Conservation (phyloP, 2,888 invertebrate genomes). For the Allolobophora icterica region DNA sequence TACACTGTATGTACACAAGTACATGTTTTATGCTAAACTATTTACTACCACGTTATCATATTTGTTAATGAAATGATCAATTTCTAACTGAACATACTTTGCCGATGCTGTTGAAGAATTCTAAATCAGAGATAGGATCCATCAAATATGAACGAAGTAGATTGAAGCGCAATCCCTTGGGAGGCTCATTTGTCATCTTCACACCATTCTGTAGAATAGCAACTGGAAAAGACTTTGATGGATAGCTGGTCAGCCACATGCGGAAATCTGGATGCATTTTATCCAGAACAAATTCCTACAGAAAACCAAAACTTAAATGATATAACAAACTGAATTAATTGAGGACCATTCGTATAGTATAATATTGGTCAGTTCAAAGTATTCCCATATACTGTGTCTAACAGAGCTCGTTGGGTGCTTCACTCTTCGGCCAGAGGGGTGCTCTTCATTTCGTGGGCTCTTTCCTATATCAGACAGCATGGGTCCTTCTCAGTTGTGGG, state of each 20-base stretch:
- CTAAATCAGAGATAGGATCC: conserved; percentile 85
- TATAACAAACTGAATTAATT: neutral
- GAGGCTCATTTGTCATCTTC: conserved; percentile 68
- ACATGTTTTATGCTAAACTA: neutral
- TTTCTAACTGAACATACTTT: conserved; percentile 48
- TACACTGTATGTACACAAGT: neutral
- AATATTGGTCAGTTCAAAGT: neutral
- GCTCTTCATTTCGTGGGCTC: too few relatives aligned
- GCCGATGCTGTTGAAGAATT: conserved; percentile 74
- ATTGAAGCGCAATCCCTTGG: conserved; percentile 66
- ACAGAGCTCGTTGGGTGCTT: too few relatives aligned
- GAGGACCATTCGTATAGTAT: neutral
- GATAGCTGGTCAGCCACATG: conserved; percentile 67
- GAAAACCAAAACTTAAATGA: conserved; percentile 18
- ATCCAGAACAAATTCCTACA: conserved; percentile 65
- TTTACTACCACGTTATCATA: neutral
- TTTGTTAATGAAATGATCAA: neutral
- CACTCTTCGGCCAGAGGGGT: too few relatives aligned
- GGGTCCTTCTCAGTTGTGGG: too few relatives aligned
- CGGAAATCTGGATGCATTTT: conserved; percentile 66
- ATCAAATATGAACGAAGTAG: conserved; percentile 72
- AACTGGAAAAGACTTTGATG: conserved; percentile 65
- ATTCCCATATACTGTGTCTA: too few relatives aligned
- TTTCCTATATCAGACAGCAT: too few relatives aligned
- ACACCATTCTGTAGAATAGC: conserved; percentile 67